Evolutionary conservation across 2,797 vertebrate species (phyloP).

Genomic region (Echeneis naucrates): DNA sequence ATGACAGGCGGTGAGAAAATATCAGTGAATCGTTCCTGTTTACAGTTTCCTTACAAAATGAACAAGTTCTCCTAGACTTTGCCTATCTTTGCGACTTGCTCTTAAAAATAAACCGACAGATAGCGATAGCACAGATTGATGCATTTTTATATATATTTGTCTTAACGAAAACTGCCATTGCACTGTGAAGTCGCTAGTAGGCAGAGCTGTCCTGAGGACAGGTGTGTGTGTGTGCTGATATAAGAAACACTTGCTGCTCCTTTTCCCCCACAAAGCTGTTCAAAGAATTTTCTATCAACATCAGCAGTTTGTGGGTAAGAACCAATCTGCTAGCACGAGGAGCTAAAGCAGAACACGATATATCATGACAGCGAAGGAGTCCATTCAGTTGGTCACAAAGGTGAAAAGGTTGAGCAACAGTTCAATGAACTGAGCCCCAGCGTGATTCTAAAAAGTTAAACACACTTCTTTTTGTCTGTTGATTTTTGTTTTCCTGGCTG

Average conservation of each 20-base stretch:
- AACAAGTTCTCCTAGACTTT: slow-evolving; percentile 13
- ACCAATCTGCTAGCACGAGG: not conserved
- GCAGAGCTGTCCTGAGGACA: slow-evolving; percentile 28
- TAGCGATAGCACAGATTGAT: slow-evolving; percentile 38
- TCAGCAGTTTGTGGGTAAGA: not conserved
- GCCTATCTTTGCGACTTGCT: slow-evolving; percentile 18
- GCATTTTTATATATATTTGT: slow-evolving; percentile 65
- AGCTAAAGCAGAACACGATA: not conserved
- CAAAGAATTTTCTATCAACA: not conserved
- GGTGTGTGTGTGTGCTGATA: no score
- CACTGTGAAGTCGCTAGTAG: slow-evolving; percentile 77
- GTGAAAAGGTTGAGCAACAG: slow-evolving; percentile 21
- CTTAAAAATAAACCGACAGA: slow-evolving; percentile 6
- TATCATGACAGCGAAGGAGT: not conserved
- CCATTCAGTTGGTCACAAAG: not conserved
- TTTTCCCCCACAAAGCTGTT: slow-evolving; percentile 22
- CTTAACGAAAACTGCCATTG: slow-evolving; percentile 77
- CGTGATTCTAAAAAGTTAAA: slow-evolving; percentile 14
- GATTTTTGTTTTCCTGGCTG: slow-evolving; percentile 25
- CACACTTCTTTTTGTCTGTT: slow-evolving; percentile 35
- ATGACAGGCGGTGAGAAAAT: slow-evolving; percentile 1
- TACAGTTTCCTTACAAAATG: slow-evolving; percentile 36
- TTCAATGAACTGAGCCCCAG: slow-evolving; percentile 24
- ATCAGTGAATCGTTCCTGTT: slow-evolving; percentile 37
- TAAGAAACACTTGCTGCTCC: slow-evolving; percentile 20